Evolutionary conservation across 1,140 invertebrate species (phyloP), one percentile per base, ranked within the genome.

Genomic region (Pollicipes pollicipes): DNA sequence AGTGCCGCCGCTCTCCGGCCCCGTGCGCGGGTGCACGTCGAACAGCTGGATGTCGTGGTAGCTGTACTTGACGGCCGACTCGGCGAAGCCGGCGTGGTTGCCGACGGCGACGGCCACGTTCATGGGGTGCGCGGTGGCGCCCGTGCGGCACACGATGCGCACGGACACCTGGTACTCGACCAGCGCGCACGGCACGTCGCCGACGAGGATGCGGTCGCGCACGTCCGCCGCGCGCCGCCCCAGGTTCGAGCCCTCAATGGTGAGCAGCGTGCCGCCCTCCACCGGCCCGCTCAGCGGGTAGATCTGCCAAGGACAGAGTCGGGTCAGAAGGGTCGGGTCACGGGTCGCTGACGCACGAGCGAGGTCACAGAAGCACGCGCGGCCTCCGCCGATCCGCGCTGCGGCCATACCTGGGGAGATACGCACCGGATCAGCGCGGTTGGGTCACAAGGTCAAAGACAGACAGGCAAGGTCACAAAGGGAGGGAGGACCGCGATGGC

Each of bases 161-260:
- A 95, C 91, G 0, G 93, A 95, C 0, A 96, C 90, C 79, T 93
- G 88, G 80, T 96, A 96, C 72, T 91, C 87, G 0, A 92, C 86
- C 29, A 97, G 85, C 70, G 86, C 85, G 82, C 95, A 98, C 0
- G 88, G 87, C 3, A 93, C 88, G 73, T 90, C 87, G 0, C 92
- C 95, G 76, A 98, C 95, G 8, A 87, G 86, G 70, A 98, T 90
- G 83, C 93, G 93, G 26, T 90, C 92, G 58, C 85, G 83, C 0
- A 98, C 93, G 80, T 98, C 95, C 76, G 90, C 88, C 75, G 90
- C 87, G 73, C 88, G 88, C 68, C 95, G 84, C 0, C 96, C 96
- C 30, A 99, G 84, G 83, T 99, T 97, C 77, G 91, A 90, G 8
- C 97, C 97, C 82, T 91, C 89, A 72, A 99, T 97, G 10, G 93